A percentile compares a stretch with the other conserved stretches of the same genome.
Conservation (phyloP, 2,797 vertebrate species). For the Ibycter americanus region DNA sequence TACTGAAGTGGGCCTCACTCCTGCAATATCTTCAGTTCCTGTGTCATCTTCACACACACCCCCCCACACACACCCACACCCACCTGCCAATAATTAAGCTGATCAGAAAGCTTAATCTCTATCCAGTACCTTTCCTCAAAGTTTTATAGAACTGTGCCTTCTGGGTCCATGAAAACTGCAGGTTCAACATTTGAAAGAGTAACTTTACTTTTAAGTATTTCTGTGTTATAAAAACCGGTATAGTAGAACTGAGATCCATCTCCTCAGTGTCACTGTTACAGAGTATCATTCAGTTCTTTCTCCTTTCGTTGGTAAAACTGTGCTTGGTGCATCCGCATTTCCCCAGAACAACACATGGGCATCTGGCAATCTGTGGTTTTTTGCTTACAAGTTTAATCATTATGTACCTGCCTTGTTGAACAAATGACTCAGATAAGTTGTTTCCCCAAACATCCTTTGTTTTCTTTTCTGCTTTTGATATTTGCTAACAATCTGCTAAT, state of each 20-base stretch:
- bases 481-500: conserved; percentile 78
- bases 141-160: neutral
- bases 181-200: neutral
- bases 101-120: neutral
- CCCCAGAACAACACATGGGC: neutral
- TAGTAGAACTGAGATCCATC: conserved; percentile 20
- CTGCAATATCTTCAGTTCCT: neutral
- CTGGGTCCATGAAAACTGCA: neutral
- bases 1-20: neutral
- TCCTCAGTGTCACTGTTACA: neutral
- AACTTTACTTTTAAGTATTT: neutral
- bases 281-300: neutral
- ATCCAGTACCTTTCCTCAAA: neutral
- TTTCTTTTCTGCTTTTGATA: conserved; percentile 71
- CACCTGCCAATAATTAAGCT: neutral
- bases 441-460: conserved; percentile 42
- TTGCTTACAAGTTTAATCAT: conserved; percentile 8
- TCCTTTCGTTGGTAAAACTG: neutral
- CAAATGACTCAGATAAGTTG: neutral
- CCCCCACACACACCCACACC: no score
- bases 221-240: neutral
- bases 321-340: neutral
- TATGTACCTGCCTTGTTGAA: neutral
- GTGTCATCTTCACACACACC: neutral
- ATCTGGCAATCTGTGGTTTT: neutral